Base-by-base conservation (phyloP, 2,797 vertebrate genomes). In the Periophthalmus magnuspinnatus region DNA sequence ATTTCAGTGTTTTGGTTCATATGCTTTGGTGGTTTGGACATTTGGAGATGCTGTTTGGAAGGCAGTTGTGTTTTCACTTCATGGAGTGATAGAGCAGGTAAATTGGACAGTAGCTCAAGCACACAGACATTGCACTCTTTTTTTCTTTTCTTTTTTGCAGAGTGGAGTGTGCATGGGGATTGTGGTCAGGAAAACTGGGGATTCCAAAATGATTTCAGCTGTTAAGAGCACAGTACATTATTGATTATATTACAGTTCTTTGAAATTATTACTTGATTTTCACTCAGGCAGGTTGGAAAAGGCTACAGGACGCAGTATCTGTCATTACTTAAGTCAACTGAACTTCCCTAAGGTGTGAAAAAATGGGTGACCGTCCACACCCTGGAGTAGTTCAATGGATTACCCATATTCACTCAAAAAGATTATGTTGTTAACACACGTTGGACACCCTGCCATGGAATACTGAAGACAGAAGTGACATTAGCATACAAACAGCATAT, bases 101-200 rank as follows among this genome's bases (percentile, higher is more conserved):
- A 60, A 60, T 60, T 60, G 58, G 58, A 60, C 58, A 60, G 58
- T 19, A 60, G 58, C 58, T 60, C 32, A 8, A 60, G 58, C 33
- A 36, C 33, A n/a, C 32, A 57, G 22, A 57, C 24, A 22, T 57
- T 4, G 22, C 55, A 19, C 1, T n/a, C n/a, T 34, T 60, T 56
- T 58, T 59, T 60, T 33, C 17, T n/a, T n/a, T n/a, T n/a, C n/a
- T n/a, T n/a, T n/a, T n/a, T n/a, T n/a, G n/a, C 32, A 9, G 17
- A 34, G 16, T 10, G 9, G 7, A 10, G 2, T 58, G 24, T 57
- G 24, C 9, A 22, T 11, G 5, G 24, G 55, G 24, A 5, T 16
- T 17, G 6, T 57, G 32, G 16, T 59, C 57, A 17, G 11, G 32
- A 8, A 32, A 32, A 32, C 32, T 5, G 2, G 17, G 17, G n/a